Evolutionary conservation across 2,888 invertebrate genomes (phyloP).

Genomic region (Orchesellides sinensis): DNA sequence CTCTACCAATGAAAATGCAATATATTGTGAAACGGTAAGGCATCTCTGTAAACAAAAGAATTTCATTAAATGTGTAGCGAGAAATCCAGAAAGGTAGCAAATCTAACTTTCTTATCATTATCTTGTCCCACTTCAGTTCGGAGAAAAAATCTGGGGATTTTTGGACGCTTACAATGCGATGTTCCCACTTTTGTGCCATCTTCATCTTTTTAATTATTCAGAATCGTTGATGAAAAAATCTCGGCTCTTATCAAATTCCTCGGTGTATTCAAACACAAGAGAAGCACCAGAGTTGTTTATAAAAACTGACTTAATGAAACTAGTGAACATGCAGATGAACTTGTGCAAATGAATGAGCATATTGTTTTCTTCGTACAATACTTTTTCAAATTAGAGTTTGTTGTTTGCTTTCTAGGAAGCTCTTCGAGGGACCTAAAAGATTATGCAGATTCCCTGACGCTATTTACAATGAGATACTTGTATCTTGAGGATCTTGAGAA

Average conservation of each 20-base stretch:
- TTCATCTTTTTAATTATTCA: slow-evolving; percentile 57
- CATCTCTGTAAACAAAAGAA: too few relatives aligned
- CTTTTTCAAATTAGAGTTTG: background rate
- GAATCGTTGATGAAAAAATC: slow-evolving; percentile 42
- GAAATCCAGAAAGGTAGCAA: too few relatives aligned
- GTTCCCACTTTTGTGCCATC: background rate
- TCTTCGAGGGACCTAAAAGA: slow-evolving; percentile 22
- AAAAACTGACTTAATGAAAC: slow-evolving; percentile 56
- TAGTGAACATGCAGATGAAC: slow-evolving; percentile 40
- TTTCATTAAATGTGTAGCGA: too few relatives aligned
- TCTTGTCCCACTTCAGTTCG: background rate
- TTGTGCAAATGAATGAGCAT: slow-evolving; percentile 46
- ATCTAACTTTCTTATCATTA: slow-evolving; percentile 1
- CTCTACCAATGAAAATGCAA: too few relatives aligned
- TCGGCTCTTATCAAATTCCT: slow-evolving; percentile 51
- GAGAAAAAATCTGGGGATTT: background rate
- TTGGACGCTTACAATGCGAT: background rate
- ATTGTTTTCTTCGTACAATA: slow-evolving; percentile 14
- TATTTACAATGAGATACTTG: too few relatives aligned
- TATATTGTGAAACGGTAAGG: too few relatives aligned
- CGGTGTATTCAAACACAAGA: slow-evolving; percentile 42
- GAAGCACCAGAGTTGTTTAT: slow-evolving; percentile 32
- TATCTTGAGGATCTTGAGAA: too few relatives aligned
- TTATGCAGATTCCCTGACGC: slow-evolving; percentile 19
- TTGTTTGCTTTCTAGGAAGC: slow-evolving; percentile 20